Evolutionary conservation across 2,113 vertebrate genomes (phyloP).

Genomic region (Cariama cristata): DNA sequence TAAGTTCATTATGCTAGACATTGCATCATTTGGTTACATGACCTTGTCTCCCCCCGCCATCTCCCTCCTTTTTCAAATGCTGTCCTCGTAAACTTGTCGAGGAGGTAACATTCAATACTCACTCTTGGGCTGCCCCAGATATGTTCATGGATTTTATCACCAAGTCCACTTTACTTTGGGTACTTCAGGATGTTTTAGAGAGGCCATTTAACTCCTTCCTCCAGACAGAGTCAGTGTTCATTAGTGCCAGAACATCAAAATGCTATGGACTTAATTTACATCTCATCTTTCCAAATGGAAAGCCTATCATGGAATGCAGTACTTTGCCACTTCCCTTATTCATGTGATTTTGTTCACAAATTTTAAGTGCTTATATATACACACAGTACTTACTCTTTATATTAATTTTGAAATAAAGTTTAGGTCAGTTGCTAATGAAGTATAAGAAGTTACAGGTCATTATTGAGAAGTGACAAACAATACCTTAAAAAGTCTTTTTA

Average conservation of each 20-base stretch:
- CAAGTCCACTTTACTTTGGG: not conserved
- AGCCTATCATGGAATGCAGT: not conserved
- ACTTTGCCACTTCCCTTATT: not conserved
- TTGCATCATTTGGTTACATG: not conserved
- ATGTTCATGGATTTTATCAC: not conserved
- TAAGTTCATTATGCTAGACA: not conserved
- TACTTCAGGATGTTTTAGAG: not conserved
- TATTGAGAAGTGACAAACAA: not conserved
- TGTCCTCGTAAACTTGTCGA: not conserved
- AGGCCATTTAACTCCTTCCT: not conserved
- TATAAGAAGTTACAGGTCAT: not conserved
- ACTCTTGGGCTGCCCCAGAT: not conserved
- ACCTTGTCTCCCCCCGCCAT: not conserved
- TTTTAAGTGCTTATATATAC: not conserved
- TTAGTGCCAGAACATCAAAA: not conserved
- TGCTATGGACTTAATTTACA: not conserved
- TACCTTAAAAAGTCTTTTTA: not conserved
- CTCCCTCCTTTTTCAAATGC: not conserved
- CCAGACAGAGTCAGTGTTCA: not conserved
- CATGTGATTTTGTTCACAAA: not conserved
- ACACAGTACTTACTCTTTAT: not conserved
- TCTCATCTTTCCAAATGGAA: not conserved
- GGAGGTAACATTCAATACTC: not conserved
- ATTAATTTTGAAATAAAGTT: not conserved
- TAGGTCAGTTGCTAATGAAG: not conserved